Percentiles rank a stretch among this genome's conserved stretches.
Evolutionary conservation across 2,113 vertebrate genomes (phyloP).

Genomic region (Eulemur rufifrons): DNA sequence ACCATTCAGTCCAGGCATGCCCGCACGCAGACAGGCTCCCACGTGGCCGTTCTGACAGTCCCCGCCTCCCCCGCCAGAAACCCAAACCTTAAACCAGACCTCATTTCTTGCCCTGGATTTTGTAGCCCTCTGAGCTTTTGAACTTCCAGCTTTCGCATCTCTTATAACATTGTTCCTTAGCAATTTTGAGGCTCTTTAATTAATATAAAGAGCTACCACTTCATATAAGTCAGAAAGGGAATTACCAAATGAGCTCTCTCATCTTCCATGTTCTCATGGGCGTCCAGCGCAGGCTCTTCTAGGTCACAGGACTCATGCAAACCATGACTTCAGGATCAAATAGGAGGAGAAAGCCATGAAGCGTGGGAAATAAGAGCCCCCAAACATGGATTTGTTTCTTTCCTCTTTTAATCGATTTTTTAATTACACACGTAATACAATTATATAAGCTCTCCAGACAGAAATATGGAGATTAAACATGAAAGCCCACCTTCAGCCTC

Average conservation of each 20-base stretch:
- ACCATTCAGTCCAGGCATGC: not conserved
- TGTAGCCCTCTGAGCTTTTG: not conserved
- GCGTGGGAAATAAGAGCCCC: not conserved
- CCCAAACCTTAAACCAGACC: not conserved
- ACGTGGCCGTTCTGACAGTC: not conserved
- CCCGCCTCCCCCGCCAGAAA: not conserved
- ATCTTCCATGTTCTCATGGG: not conserved
- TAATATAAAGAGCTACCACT: not conserved
- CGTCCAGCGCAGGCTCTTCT: too few relatives aligned
- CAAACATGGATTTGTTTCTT: not conserved
- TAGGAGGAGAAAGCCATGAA: not conserved
- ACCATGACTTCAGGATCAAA: not conserved
- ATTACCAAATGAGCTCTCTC: not conserved
- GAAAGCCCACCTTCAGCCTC: not conserved
- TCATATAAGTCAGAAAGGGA: constrained; percentile 21
- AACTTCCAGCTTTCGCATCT: not conserved
- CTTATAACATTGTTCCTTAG: not conserved
- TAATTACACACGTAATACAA: not conserved
- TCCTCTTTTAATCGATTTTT: not conserved
- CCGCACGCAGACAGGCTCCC: not conserved
- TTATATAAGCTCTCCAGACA: not conserved
- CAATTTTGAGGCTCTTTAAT: not conserved
- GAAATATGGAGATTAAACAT: not conserved
- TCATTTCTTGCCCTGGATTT: not conserved
- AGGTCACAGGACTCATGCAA: not conserved